These are phyloP conservation scores for Conomelus anceps DNA, from an alignment of 2,888 invertebrate genomes.

Conservation along the genomic window DNA sequence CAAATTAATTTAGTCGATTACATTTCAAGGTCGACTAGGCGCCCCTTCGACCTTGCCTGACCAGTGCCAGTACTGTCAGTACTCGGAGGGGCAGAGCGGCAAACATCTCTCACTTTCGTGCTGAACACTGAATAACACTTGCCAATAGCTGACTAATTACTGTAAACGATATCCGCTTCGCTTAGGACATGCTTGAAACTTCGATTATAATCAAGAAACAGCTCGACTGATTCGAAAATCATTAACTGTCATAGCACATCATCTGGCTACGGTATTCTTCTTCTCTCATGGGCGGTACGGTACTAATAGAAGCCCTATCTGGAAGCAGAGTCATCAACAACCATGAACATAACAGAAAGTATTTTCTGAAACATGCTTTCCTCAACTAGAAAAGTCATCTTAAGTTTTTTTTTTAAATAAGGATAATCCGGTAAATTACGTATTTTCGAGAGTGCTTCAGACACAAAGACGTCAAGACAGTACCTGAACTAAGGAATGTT, in stretches of 20 bases:
- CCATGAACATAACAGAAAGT: neutral
- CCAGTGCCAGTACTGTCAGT: neutral
- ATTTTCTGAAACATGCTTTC: neutral
- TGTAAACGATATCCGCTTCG: neutral
- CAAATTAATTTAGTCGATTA: conserved; percentile 11
- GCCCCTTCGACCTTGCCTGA: conserved; percentile 1
- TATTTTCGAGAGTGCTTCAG: too few species aligned
- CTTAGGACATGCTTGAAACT: neutral
- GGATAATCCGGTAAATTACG: too few species aligned
- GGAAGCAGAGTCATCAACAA: neutral
- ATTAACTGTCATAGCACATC: neutral
- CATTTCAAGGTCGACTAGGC: neutral
- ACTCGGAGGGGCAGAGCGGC: neutral
- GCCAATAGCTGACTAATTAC: neutral
- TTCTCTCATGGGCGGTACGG: neutral
- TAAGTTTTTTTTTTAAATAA: too few species aligned
- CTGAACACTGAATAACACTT: neutral
- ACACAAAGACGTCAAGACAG: too few species aligned
- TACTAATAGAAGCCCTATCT: neutral
- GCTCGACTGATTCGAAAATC: neutral
- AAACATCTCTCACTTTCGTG: neutral
- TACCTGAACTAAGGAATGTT: too few species aligned
- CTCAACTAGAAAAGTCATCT: too few species aligned
- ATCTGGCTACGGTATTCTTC: neutral
- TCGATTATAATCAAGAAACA: neutral